A percentile compares a stretch with the other conserved stretches of the same genome.
These are phyloP conservation scores for Luperina testacea DNA, from an alignment of 2,888 invertebrate genomes.

Conservation along the genomic window DNA sequence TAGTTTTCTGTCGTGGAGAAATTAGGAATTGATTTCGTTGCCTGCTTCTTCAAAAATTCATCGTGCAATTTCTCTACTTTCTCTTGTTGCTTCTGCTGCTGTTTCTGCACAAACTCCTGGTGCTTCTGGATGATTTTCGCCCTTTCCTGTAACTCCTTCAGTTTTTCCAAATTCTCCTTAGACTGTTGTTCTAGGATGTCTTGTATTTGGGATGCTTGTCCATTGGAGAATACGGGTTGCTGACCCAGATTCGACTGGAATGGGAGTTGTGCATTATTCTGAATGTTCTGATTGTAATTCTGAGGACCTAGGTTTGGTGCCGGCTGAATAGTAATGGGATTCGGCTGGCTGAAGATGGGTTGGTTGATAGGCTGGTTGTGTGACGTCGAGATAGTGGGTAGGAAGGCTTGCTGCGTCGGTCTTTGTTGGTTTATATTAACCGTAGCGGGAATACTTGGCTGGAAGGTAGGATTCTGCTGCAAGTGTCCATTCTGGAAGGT, in stretches of 20 bases:
- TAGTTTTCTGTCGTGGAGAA: conserved; percentile 87
- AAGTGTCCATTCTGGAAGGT: conserved; percentile 79
- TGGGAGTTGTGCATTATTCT: conserved; percentile 81
- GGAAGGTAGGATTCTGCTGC: conserved; percentile 78
- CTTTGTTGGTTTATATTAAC: conserved; percentile 83
- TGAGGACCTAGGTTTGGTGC: conserved; percentile 86
- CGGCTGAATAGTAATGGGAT: conserved; percentile 86
- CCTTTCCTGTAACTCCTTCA: conserved; percentile 93
- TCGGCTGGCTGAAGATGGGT: conserved; percentile 80
- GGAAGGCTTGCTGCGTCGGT: conserved; percentile 83
- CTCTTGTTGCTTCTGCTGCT: conserved; percentile 94
- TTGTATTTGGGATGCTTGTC: conserved; percentile 89
- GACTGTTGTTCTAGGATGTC: conserved; percentile 91
- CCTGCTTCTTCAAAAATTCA: conserved; percentile 92
- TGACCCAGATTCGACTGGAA: conserved; percentile 84
- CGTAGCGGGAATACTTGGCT: conserved; percentile 74
- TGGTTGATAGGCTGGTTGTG: conserved; percentile 78
- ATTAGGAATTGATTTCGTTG: conserved; percentile 90
- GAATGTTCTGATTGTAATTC: conserved; percentile 62
- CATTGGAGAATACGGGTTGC: conserved; percentile 85
- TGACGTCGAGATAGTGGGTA: conserved; percentile 80
- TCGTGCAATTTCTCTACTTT: conserved; percentile 93
- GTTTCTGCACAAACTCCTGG: conserved; percentile 94
- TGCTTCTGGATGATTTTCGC: conserved; percentile 93
- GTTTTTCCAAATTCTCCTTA: conserved; percentile 90